Base-by-base conservation (phyloP, 1,140 invertebrate species). In the Meteorus sp. region DNA sequence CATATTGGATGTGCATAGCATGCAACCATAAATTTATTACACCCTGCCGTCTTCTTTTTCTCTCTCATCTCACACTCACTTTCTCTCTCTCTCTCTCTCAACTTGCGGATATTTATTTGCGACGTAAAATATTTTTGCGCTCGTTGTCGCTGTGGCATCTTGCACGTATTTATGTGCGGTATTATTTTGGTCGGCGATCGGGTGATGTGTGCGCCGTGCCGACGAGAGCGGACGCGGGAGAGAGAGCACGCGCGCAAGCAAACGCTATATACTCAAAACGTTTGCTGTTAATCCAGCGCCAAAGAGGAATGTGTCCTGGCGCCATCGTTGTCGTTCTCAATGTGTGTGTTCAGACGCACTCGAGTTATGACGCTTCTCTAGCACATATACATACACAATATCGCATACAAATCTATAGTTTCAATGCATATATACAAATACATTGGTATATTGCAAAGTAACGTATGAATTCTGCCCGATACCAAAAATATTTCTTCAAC, bases 301-400 rank as follows among this genome's bases (percentile, higher is more conserved):
- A 59, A 59, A 59, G 48, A 59, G 56, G 56, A 59, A 59, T 59
- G 56, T 59, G 56, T 59, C 56, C 48, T 59, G 56, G 56, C 56
- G 56, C 56, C 56, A 59, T 59, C 35, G 37, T 52, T 51, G 56
- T 59, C 52, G 23, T 54, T 23, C 6, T 35, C 23, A 7, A 39
- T 41, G 56, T 58, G 47, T 57, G 31, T 45, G 43, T 39, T 47
- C 56, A 58, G 56, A 58, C 56, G 48, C 56, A 51, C 56, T 56
- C 45, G 29, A 58, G 56, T 58, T 58, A 58, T 58, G 56, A 58
- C 35, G 48, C 45, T 58, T 58, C 37, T 50, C 19, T 7, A 7
- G 35, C 11, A 13, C 3, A 11, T 7, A 48, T 8, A 19, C 23
- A 5, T 25, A 4, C 19, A 29, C 31, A n/a, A n/a, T n/a, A n/a